Evolutionary conservation across 2,113 vertebrate genomes (phyloP).

Genomic region (Aleadryas rufinucha): DNA sequence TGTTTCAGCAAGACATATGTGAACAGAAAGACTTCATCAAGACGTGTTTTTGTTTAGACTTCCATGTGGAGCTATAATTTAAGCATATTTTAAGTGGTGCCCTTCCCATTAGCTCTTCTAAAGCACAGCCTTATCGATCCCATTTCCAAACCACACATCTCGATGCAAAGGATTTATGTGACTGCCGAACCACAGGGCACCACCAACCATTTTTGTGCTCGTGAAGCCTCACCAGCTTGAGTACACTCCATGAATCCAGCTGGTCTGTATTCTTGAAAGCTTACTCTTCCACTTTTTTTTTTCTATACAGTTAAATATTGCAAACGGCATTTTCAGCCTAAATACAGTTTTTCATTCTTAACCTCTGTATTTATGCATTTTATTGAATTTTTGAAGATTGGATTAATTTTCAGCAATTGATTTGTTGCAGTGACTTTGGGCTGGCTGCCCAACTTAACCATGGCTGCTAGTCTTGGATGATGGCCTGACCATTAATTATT

Average conservation of each 20-base stretch:
- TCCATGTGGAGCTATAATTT: neutral
- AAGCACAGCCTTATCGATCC: neutral
- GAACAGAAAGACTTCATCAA: neutral
- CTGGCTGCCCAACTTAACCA: constrained; percentile 12
- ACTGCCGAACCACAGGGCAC: neutral
- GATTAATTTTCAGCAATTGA: constrained; percentile 21
- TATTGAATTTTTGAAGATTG: constrained; percentile 15
- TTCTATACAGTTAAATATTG: neutral
- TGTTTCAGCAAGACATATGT: neutral
- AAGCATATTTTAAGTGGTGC: neutral
- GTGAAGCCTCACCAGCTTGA: neutral
- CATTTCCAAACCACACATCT: neutral
- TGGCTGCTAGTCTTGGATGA: constrained; percentile 12
- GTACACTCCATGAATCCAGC: neutral
- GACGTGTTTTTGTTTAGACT: neutral
- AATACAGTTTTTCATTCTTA: neutral
- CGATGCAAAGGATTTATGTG: neutral
- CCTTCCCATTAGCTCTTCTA: neutral
- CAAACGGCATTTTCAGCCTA: neutral
- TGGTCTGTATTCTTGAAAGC: neutral
- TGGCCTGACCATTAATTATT: constrained; percentile 35
- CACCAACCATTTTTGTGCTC: neutral
- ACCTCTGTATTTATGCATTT: neutral
- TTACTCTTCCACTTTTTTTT: neutral
- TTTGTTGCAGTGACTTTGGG: constrained; percentile 16